phyloP scores from a whole-genome alignment of 1,140 invertebrate species.

The Lepidurus packardi region DNA sequence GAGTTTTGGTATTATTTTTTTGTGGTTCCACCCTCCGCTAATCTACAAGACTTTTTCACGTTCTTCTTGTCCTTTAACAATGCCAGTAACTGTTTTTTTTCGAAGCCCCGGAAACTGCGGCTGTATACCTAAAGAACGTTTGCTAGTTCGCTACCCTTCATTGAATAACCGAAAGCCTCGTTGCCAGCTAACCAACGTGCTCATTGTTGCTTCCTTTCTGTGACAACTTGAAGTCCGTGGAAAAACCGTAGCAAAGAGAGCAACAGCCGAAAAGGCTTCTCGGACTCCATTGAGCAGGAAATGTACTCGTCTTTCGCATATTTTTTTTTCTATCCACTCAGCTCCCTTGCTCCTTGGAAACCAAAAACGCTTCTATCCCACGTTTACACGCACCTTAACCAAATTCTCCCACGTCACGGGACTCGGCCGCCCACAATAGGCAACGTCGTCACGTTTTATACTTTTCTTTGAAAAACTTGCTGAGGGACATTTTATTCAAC shows the following conservation, averaged over 20 bases:
- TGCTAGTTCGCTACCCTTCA: not conserved
- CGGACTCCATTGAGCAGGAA: not conserved
- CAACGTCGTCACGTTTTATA: not conserved
- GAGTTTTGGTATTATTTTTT: not conserved
- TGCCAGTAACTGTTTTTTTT: not conserved
- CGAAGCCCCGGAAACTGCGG: not conserved
- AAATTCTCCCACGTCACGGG: conserved; percentile 7
- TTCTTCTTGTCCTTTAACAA: not conserved
- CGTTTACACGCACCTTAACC: not conserved
- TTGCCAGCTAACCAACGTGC: not conserved
- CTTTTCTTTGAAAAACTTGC: not conserved
- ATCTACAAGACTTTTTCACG: not conserved
- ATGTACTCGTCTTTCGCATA: not conserved
- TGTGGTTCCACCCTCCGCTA: not conserved
- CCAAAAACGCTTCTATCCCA: not conserved
- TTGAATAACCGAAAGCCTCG: not conserved
- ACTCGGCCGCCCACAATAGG: not conserved
- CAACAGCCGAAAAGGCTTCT: conserved; percentile 4
- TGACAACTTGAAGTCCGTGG: conserved; percentile 8
- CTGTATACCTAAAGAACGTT: not conserved
- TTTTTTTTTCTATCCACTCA: not conserved
- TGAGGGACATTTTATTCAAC: too few species aligned
- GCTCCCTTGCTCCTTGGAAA: not conserved
- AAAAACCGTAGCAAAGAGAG: not conserved
- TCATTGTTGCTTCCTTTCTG: not conserved